Base-by-base conservation (phyloP, 2,113 vertebrate species). In the Ctenodactylus gundi region DNA sequence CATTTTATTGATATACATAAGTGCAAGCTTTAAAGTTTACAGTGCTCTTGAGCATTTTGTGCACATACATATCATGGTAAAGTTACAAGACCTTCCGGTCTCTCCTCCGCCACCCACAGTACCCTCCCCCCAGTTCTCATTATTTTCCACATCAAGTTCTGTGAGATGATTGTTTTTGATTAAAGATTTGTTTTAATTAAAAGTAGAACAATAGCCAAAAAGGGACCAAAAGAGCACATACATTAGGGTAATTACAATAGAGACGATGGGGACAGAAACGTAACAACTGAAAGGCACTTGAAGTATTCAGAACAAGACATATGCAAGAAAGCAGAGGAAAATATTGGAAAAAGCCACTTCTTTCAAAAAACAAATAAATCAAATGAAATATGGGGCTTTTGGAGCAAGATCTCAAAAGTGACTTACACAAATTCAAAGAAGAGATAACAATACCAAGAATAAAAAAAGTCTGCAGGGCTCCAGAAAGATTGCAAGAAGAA, bases 381-480 rank as follows among this genome's bases (percentile, higher is more conserved):
- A 39, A 73, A 55, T 12, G 39, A 75, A 91, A 84, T 31, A 77
- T 44, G 13, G 23, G 58, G 21, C 36, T 82, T 68, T 23, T 76
- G n/a, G 90, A 90, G 55, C 11, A 87, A 1, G 4, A 76, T n/a
- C 44, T 83, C 29, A 86, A 93, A 85, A n/a, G 39, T 58, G 31
- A 90, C 14, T n/a, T 62, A 17, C 25, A 85, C 15, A 94, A 62
- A 36, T 78, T 85, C 10, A 51, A 88, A 67, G 13, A 75, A 83
- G 21, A 77, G 34, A 60, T 90, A 60, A 25, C 55, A 58, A 90
- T 39, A 92, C 46, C 36, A 75, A 77, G 88, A 85, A 90, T 90
- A 55, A 72, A 27, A 86, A 81, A 58, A 90, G 64, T 15, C 15
- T 15, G 29, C 13, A 92, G 81, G 62, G 27, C 31, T 92, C 34